Evolutionary conservation across 2,113 vertebrate genomes (phyloP).

Genomic region (Glareola pratincola): DNA sequence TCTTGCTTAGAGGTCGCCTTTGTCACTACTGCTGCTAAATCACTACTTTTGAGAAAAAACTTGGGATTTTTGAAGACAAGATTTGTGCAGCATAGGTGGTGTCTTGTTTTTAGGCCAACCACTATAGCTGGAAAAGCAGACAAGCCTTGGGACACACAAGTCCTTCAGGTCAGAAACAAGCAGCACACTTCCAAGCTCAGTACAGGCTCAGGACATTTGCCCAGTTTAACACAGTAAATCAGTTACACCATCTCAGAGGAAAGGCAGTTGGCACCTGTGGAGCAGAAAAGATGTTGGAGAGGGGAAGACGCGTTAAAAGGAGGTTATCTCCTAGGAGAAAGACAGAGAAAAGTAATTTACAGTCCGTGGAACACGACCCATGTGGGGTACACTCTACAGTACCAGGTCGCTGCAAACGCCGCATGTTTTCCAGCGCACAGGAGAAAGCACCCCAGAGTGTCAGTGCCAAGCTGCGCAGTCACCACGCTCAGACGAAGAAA

Average conservation of each 20-base stretch:
- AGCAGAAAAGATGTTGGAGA: neutral
- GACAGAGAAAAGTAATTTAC: neutral
- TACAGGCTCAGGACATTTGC: neutral
- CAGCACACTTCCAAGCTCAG: neutral
- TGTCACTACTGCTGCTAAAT: neutral
- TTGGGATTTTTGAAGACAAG: neutral
- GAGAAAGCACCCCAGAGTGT: neutral
- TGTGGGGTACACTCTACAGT: neutral
- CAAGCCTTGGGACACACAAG: neutral
- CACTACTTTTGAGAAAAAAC: neutral
- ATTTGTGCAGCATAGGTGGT: neutral
- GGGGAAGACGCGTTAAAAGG: neutral
- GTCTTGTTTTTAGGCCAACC: neutral
- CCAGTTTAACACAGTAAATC: neutral
- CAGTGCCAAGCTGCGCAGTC: neutral
- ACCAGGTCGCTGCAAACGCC: neutral
- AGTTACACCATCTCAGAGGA: neutral
- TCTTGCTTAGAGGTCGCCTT: neutral
- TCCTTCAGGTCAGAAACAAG: neutral
- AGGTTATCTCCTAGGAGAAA: neutral
- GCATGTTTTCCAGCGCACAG: neutral
- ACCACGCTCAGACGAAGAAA: neutral
- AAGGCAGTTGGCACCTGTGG: neutral
- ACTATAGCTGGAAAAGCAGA: neutral
- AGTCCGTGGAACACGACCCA: fast-evolving